Evolutionary conservation across 2,113 vertebrate genomes (phyloP), one percentile per base, ranked within the genome.

Genomic region (Pipa parva): DNA sequence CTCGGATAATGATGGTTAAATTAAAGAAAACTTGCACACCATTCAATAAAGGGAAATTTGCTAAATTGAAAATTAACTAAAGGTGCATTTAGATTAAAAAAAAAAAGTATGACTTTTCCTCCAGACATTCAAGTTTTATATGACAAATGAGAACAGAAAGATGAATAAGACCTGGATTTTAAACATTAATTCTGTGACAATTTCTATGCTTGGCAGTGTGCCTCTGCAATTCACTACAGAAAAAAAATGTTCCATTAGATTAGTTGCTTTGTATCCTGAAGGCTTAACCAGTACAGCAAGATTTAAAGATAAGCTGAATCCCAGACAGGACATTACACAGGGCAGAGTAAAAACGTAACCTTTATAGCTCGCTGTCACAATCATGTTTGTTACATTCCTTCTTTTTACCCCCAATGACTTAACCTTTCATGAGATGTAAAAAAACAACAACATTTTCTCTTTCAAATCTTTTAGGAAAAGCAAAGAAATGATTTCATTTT

Each of bases 111-210:
- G 10, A 54, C 33, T 58, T 22, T 58, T 22, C 29, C 24, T 20
- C 18, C 13, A 33, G 37, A 60, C 58, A 48, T 48, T 27, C 45
- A 28, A 18, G 25, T 27, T 61, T 61, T 48, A 45, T 7, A 29
- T 46, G 22, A 20, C 39, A 61, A 18, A 42, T n/a, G 33, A n/a
- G 8, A 26, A 46, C 26, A 52, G n/a, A 61, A 11, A 26, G 27
- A 20, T 46, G 28, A 61, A 27, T 52, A 52, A 26, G 13, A 52
- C 45, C 7, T 7, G 25, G 39, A 61, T 61, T 61, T 48, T 46
- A 45, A n/a, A 25, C 28, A 39, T 48, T 48, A 48, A 20, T 24
- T 61, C 59, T 13, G 42, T 8, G 26, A 18, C 39, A 48, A n/a
- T 61, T 26, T 18, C 25, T 61, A 22, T 10, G 48, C n/a, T 9